Percentiles rank a stretch among this genome's conserved stretches.
These are phyloP conservation scores for Clavelina lepadiformis DNA, from an alignment of 23 tunicate species.

Conservation along the genomic window DNA sequence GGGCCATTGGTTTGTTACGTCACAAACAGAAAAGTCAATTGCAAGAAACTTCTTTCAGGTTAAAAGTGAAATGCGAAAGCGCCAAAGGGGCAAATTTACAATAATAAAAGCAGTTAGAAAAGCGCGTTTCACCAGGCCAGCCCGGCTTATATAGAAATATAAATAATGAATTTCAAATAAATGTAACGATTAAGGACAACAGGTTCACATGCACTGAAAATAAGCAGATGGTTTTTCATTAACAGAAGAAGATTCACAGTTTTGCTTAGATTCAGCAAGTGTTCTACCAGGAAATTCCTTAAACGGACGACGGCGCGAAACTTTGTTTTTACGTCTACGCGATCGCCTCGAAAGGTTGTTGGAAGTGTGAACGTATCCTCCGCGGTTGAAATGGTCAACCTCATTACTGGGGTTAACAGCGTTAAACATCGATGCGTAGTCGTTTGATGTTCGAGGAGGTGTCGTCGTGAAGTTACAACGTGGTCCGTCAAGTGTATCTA, in stretches of 20 bases:
- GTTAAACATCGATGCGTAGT: not conserved
- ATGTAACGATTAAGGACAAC: not conserved
- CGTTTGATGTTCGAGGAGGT: too few species aligned
- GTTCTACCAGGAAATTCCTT: slow-evolving; percentile 17
- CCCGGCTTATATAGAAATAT: not conserved
- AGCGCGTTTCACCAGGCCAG: not conserved
- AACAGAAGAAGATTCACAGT: slow-evolving; percentile 16
- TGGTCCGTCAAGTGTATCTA: not conserved
- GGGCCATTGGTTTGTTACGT: too few species aligned
- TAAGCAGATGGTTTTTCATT: slow-evolving; percentile 25
- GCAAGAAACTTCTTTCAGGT: too few species aligned
- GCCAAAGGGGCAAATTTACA: too few species aligned
- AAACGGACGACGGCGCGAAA: slow-evolving; percentile 7
- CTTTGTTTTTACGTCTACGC: slow-evolving; percentile 1
- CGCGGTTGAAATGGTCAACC: not conserved
- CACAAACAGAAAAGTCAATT: too few species aligned
- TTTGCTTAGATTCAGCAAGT: slow-evolving; percentile 43
- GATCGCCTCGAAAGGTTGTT: slow-evolving; percentile 11
- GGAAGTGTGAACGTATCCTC: slow-evolving; percentile 21
- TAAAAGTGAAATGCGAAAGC: too few species aligned
- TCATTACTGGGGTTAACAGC: not conserved
- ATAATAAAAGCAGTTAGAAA: too few species aligned
- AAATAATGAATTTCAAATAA: not conserved
- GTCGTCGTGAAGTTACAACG: slow-evolving; percentile 5
- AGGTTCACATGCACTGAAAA: slow-evolving; percentile 27